Base-by-base conservation (phyloP, 1,140 invertebrate species). In the Muscidifurax raptorellus region DNA sequence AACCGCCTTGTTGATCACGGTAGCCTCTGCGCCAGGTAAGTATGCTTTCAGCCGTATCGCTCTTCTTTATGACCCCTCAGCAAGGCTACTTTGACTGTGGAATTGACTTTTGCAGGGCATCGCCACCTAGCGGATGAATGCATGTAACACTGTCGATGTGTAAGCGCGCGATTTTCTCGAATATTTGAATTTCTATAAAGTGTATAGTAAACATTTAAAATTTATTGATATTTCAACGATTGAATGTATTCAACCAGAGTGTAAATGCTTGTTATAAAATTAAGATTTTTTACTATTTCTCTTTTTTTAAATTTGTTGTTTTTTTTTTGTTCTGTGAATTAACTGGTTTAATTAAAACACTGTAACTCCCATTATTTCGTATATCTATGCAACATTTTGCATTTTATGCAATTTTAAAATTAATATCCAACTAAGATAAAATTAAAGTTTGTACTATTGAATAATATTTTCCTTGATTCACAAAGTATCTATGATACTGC, bases 1-100 rank as follows among this genome's bases (percentile, higher is more conserved):
- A 94, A 95, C 94, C 94, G 91, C 94, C 95, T 95, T 94, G 82
- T 75, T 94, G 95, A 95, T 95, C 94, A 94, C 90, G 94, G 94
- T 95, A 92, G 91, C 92, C 93, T 94, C 94, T 94, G 94, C 92
- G 94, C 95, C 94, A 95, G 94, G 94, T 95, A 95, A 94, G 94
- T 94, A 94, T 94, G 92, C 86, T 89, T 90, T 5, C 0, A 10
- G 18, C 32, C 15, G 2, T 0, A 6, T 32, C 4, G 10, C 3
- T 6, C 13, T 6, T n/a, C 81, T 28, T 86, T 90, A 87, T 86
- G 22, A 1, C 2, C 12, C 1, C n/a, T 79, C 18, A 18, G 22
- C 32, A 40, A 25, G 12, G 7, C 59, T 40, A 66, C 64, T 79
- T 64, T 32, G 64, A 40, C 32, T 66, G 28, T 66, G 59, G n/a